Base-by-base conservation (phyloP, 2,797 vertebrate genomes). In the Typhlichthys subterraneus region DNA sequence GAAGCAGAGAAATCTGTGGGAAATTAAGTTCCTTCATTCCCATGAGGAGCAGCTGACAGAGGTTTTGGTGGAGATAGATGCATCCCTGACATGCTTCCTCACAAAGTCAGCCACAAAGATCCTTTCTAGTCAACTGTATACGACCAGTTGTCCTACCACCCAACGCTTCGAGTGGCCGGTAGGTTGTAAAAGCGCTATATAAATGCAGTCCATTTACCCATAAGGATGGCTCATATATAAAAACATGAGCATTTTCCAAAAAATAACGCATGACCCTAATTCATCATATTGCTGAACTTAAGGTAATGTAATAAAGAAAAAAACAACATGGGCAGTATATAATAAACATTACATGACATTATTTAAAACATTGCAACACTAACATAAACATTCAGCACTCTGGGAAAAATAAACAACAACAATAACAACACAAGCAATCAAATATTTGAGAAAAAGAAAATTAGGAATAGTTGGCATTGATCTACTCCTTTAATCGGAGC, bases 21-120 rank as follows among this genome's bases (percentile, higher is more conserved):
- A 86, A 77, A 82, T 81, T 63, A 83, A 82, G 74, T 81, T 75
- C 67, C 53, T 72, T 83, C 77, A 69, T 65, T 63, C 79, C 76
- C 47, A 52, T 8, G 23, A 70, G 59, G 69, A 72, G 75, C 11
- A 0, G 75, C 69, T 53, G 72, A 81, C 77, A 82, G 81, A 72
- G 66, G 38, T 59, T 47, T 33, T 38, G 73, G 84, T 85, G 74
- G 65, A 15, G 23, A 65, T 60, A 23, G 23, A 23, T 58, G 68
- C 75, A 80, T 76, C 12, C 8, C 63, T 55, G 75, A 85, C 72
- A 78, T 63, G 38, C 67, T 82, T 82, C 74, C 63, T 70, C 68
- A 23, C 53, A 70, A 85, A 82, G 55, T 63, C 63, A 71, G 80
- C 81, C 67, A 68, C 61, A 76, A 72, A 80, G 55, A 58, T 50